Percentiles rank a stretch among this genome's conserved stretches.
Conservation (phyloP, 2,113 vertebrate genomes). For the Lampris megalopsis region DNA sequence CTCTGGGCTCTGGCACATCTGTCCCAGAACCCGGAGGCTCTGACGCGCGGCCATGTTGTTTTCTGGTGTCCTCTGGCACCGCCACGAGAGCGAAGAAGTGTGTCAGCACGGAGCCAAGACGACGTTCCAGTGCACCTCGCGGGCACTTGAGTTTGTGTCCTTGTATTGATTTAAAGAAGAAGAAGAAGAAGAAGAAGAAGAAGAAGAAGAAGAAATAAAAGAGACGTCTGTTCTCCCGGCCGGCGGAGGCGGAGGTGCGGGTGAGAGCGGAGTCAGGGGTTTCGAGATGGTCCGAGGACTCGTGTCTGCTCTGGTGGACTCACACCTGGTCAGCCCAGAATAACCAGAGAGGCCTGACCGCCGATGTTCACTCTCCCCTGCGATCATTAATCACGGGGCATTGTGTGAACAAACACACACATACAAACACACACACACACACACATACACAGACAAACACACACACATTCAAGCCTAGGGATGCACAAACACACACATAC, state of each 20-base stretch:
- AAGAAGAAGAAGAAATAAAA: conserved; percentile 10
- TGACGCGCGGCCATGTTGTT: too few relatives aligned
- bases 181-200: too few relatives aligned
- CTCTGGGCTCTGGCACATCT: too few relatives aligned
- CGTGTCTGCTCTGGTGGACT: conserved; percentile 63
- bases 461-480: not conserved
- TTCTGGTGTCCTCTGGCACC: too few relatives aligned
- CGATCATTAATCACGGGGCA: conserved; percentile 74
- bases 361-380: conserved; percentile 62
- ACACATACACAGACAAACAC: not conserved
- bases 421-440: conserved; percentile 17
- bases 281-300: conserved; percentile 64
- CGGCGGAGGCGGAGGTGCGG: conserved; percentile 60
- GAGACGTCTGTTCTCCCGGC: conserved; percentile 43
- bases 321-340: conserved; percentile 76
- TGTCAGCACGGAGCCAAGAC: too few relatives aligned
- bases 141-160: too few relatives aligned
- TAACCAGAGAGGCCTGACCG: conserved; percentile 68
- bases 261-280: conserved; percentile 70
- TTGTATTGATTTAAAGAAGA: too few relatives aligned
- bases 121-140: too few relatives aligned
- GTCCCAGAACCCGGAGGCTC: too few relatives aligned
- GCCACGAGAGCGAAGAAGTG: too few relatives aligned
- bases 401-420: conserved; percentile 24
- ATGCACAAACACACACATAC: too few relatives aligned